Conservation (phyloP, 2,113 vertebrate genomes). For the Heptranchias perlo region DNA sequence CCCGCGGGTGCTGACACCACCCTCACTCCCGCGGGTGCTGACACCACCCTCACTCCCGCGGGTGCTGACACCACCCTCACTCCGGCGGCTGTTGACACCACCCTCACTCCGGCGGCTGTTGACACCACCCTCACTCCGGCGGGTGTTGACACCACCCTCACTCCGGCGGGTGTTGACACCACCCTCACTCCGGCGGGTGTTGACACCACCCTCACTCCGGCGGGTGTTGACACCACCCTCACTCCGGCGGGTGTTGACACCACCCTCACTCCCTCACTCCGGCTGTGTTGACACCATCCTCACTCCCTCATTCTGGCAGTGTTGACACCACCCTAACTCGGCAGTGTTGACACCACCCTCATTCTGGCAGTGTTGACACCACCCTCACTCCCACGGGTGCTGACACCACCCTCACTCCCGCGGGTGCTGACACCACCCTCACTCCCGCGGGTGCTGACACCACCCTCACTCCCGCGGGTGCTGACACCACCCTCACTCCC, state of each 20-base stretch:
- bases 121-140: neutral
- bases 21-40: neutral
- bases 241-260: too few relatives aligned
- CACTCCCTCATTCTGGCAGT: neutral
- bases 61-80: too few relatives aligned
- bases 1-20: too few relatives aligned
- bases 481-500: neutral
- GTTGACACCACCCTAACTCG: neutral
- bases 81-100: too few relatives aligned
- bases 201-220: neutral
- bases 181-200: neutral
- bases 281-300: too few relatives aligned
- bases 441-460: too few relatives aligned
- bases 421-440: too few relatives aligned
- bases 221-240: too few relatives aligned
- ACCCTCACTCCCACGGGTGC: neutral
- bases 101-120: neutral
- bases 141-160: too few relatives aligned
- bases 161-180: too few relatives aligned
- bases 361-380: too few relatives aligned
- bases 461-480: neutral
- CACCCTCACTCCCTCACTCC: neutral
- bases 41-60: neutral
- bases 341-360: too few relatives aligned
- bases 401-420: neutral